Conservation (phyloP, 53 echinoderm and acorn worm genomes). For the Stichopus horrens region DNA sequence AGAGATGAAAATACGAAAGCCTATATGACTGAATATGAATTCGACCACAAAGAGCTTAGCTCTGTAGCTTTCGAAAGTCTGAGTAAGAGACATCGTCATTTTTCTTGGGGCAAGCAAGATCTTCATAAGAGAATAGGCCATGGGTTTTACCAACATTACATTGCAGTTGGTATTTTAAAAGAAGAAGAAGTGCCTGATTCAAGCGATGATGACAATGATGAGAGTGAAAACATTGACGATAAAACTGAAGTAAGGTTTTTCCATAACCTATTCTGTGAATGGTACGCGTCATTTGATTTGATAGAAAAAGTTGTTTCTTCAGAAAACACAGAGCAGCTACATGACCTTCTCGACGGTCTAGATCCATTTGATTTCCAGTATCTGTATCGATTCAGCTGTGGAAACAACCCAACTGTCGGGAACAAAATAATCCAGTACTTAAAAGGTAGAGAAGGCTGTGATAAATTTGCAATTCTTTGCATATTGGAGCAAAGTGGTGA, state of each 20-base stretch:
- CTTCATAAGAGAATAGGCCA: neutral
- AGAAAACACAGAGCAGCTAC: neutral
- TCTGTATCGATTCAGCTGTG: no score
- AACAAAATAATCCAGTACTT: neutral
- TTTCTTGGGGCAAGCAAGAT: neutral
- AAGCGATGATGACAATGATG: no score
- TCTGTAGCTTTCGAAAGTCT: neutral
- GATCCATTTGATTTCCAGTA: neutral
- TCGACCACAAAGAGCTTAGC: neutral
- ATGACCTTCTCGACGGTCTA: neutral
- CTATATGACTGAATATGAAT: neutral
- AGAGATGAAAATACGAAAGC: neutral
- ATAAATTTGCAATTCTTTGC: no score
- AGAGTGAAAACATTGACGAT: neutral
- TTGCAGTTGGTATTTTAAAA: neutral
- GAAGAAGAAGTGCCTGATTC: neutral
- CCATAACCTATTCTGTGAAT: conserved; percentile 24
- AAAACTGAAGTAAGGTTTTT: conserved; percentile 15
- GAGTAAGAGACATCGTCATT: neutral
- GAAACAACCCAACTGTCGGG: neutral
- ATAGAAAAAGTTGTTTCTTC: neutral
- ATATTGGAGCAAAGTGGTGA: neutral
- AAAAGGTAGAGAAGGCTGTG: neutral
- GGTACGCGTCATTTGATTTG: neutral
- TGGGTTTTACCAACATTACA: neutral